A percentile compares a stretch with the other conserved stretches of the same genome.
These are phyloP conservation scores for Chiropotes sagulatus DNA, from an alignment of 2,797 vertebrate genomes.

Conservation along the genomic window DNA sequence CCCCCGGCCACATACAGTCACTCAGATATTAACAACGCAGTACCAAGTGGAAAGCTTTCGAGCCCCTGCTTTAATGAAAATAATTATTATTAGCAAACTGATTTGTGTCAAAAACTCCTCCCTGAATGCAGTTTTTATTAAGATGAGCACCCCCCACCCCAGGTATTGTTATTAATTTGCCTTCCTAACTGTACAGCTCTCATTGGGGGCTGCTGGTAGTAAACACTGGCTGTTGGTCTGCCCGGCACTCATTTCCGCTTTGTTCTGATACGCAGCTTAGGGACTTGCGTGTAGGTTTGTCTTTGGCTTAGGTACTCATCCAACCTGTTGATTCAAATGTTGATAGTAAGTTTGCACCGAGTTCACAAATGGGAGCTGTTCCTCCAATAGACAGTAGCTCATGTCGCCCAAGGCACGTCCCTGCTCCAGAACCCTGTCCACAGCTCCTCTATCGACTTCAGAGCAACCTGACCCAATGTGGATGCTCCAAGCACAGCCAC, in stretches of 20 bases:
- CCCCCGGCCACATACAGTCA: not conserved
- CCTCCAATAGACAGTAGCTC: not conserved
- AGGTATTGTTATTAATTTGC: not conserved
- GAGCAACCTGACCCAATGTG: not conserved
- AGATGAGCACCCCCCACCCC: not conserved
- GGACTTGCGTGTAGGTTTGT: no score
- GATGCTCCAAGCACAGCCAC: not conserved
- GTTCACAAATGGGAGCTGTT: not conserved
- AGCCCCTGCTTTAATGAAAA: not conserved
- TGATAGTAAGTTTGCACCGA: accelerated
- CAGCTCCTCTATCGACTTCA: no score
- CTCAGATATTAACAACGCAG: not conserved
- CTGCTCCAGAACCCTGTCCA: not conserved
- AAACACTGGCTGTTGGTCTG: not conserved
- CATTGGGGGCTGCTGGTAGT: accelerated
- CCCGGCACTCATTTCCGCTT: no score
- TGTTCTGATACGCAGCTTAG: not conserved
- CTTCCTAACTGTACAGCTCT: not conserved
- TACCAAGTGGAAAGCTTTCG: not conserved
- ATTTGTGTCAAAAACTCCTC: not conserved
- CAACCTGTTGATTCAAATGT: not conserved
- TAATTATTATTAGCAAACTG: slow-evolving; percentile 19
- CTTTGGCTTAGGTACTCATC: not conserved
- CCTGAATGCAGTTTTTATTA: not conserved
- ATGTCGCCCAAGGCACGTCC: accelerated